Evolutionary conservation across 2,113 vertebrate genomes (phyloP).

Genomic region (Rhinogobius similis): DNA sequence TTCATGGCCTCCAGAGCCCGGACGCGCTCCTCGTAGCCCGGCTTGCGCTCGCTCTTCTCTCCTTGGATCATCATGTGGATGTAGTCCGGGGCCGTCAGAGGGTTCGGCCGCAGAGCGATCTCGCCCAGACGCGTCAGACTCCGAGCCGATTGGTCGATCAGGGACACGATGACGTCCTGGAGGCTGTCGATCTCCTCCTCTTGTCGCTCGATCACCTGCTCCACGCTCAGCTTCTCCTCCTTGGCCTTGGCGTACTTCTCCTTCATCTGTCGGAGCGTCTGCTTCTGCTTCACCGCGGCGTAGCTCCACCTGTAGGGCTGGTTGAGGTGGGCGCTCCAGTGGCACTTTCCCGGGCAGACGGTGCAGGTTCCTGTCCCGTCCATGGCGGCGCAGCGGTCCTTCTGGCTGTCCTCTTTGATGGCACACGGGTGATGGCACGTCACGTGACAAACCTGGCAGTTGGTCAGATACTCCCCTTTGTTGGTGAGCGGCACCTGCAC

Average conservation of each 20-base stretch:
- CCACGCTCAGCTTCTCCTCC: slow-evolving; percentile 16
- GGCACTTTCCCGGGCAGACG: slow-evolving; percentile 48
- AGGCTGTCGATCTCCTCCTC: slow-evolving; percentile 30
- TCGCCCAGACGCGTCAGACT: slow-evolving; percentile 50
- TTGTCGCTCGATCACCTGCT: slow-evolving; percentile 37
- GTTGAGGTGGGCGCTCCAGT: slow-evolving; percentile 35
- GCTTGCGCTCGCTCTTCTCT: slow-evolving; percentile 48
- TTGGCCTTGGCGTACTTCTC: slow-evolving; percentile 31
- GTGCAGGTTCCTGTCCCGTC: slow-evolving; percentile 9
- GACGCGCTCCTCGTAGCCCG: slow-evolving; percentile 36
- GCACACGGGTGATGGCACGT: slow-evolving; percentile 60
- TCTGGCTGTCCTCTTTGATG: slow-evolving; percentile 18
- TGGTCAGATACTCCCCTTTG: slow-evolving; percentile 45
- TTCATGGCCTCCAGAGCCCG: slow-evolving; percentile 39
- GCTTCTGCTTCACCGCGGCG: slow-evolving; percentile 22
- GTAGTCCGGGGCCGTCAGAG: slow-evolving; percentile 55
- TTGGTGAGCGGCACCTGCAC: slow-evolving; percentile 14
- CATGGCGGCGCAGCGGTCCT: slow-evolving; percentile 34
- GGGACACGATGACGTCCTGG: slow-evolving; percentile 4
- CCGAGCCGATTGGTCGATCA: slow-evolving; percentile 34
- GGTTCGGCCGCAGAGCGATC: slow-evolving; percentile 58
- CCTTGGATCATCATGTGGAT: slow-evolving; percentile 57
- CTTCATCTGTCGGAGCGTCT: slow-evolving; percentile 34
- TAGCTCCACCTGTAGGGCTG: slow-evolving; percentile 49
- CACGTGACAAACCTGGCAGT: slow-evolving; percentile 54